Base-by-base conservation (phyloP, 1,140 invertebrate species). In the Penaeus indicus region DNA sequence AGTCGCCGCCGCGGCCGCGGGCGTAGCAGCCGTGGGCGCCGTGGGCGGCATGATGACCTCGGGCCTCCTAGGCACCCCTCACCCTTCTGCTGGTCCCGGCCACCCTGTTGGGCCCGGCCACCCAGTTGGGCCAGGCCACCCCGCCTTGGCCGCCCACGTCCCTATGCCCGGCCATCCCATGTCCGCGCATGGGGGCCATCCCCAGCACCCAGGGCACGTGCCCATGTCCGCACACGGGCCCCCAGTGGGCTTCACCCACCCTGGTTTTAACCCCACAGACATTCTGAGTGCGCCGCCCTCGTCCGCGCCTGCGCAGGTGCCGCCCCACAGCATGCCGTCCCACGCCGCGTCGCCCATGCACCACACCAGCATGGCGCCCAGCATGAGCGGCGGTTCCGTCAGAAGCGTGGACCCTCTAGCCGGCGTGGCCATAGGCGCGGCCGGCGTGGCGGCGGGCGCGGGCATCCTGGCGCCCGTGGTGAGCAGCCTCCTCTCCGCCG, bases 311-410 rank as follows among this genome's bases (percentile, higher is more conserved):
- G 13, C 62, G n/a, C 90, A 63, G 61, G 63, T 83, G 67, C 79
- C 85, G 42, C 69, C 32, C 69, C 54, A 81, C 77, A 75, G 64
- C 47, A 64, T 85, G 18, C 79, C 83, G 22, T n/a, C 81, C n/a
- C 82, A 67, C 27, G 38, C 85, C 16, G 62, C 86, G 27, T 72
- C 81, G 42, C 54, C 88, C 2, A n/a, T 89, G 79, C 89, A 86
- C 86, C 83, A 84, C 67, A 82, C 89, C 21, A 77, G 54, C 72
- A 91, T 91, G 88, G 89, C 86, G 27, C 78, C 88, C 18, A 90
- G 90, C 63, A 89, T 91, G 61, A 90, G 90, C 54, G 90, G 90
- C 11, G 90, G 90, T 4, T 85, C 88, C 63, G 89, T 91, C 64
- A 85, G 89, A 75, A 87, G 89, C 54, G 89, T 89, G 7, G 89